Evolutionary conservation across 2,888 invertebrate genomes (phyloP), one percentile per base, ranked within the genome.

Genomic region (Drosophila greeni): DNA sequence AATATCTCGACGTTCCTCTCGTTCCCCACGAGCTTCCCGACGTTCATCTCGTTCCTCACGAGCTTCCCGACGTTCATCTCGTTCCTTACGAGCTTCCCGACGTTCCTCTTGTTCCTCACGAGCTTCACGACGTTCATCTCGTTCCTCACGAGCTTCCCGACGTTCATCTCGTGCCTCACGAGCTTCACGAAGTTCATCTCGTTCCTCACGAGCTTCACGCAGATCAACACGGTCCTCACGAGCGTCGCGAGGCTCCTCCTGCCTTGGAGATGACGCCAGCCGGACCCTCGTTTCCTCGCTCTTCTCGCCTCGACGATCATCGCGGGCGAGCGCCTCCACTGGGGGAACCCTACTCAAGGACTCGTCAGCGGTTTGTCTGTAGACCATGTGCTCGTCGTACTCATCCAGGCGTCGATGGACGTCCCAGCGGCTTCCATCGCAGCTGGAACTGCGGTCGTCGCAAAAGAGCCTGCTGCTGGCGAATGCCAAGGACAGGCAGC

Each of bases 351-450:
- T 33, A 8, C 34, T 11, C 37, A 39, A 36, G 16, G 26, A 53
- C 18, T 37, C 31, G 12, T 34, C 56, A n/a, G 16, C 3, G 16
- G 3, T n/a, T 55, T 82, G 83, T 83, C 78, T 80, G 37, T 82
- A 77, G 14, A 80, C 73, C 36, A 82, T 60, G 33, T 71, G 83
- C 60, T 82, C 78, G 51, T 79, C 75, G 55, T 82, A 79, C 6
- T 80, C 71, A 5, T 82, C 81, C n/a, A 40, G 31, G 2, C 61
- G 61, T 8, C 29, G 58, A 16, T 31, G 58, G 31, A 9, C 29
- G 36, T 62, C 64, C 62, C 47, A 60, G 24, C 47, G 60, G 8
- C 60, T 47, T 8, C 31, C 39, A 23, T 14, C 24, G 24, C 62
- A 62, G 6, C 20, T 51, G 31, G 62, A 16, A 26, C 1, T 36